Conservation (phyloP, 2,888 invertebrate genomes). For the Drosophila peninsularis region DNA sequence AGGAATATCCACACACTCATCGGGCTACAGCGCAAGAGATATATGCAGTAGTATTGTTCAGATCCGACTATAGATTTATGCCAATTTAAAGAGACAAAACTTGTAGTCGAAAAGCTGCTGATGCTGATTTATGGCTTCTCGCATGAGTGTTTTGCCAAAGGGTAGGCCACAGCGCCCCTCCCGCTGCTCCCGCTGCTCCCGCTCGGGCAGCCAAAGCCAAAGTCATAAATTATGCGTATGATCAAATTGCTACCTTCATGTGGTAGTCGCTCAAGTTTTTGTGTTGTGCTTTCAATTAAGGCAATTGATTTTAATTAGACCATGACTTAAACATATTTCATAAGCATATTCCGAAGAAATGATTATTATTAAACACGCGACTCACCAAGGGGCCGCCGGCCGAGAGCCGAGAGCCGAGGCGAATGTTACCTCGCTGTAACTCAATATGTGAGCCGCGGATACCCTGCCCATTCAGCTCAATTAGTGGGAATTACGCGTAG, state of each 20-base stretch:
- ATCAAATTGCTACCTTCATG: constrained; percentile 81
- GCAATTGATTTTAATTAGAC: constrained; percentile 81
- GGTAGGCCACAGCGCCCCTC: background rate
- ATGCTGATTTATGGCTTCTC: constrained; percentile 68
- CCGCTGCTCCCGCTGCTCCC: background rate
- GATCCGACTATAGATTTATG: constrained; percentile 65
- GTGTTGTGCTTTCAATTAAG: constrained; percentile 76
- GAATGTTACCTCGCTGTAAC: constrained; percentile 68
- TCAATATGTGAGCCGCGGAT: constrained; percentile 52
- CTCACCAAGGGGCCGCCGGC: constrained; percentile 46
- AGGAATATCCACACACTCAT: constrained; percentile 7
- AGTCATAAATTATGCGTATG: constrained; percentile 69
- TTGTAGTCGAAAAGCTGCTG: constrained; percentile 36
- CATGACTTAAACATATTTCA: constrained; percentile 69
- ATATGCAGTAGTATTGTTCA: constrained; percentile 30
- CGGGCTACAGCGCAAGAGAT: background rate
- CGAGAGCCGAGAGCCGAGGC: no score
- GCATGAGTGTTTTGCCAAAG: constrained; percentile 32
- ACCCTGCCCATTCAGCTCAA: constrained; percentile 65
- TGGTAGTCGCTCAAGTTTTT: constrained; percentile 40
- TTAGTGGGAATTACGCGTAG: constrained; percentile 69
- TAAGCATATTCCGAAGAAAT: constrained; percentile 70
- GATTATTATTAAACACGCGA: constrained; percentile 79
- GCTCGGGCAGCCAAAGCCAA: background rate
- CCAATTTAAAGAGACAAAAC: constrained; percentile 71